These are phyloP conservation scores for Neoseiulus cucumeris DNA, from an alignment of 1,140 invertebrate genomes.

Conservation along the genomic window DNA sequence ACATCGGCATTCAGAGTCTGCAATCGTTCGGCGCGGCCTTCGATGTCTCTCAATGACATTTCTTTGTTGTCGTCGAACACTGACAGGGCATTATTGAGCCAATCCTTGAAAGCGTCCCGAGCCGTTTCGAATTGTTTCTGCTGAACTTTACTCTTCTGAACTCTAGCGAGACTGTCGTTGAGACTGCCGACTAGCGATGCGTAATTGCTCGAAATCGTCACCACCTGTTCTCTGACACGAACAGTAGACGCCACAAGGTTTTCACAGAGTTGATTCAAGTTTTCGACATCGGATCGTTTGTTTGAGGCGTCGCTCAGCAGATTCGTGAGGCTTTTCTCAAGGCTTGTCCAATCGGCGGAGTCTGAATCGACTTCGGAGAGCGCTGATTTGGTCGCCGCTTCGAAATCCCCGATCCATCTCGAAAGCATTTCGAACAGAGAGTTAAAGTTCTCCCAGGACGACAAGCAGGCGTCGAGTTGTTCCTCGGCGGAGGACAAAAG, in stretches of 20 bases:
- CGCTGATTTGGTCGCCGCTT: background rate
- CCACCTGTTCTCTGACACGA: conserved; percentile 14
- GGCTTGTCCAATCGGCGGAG: background rate
- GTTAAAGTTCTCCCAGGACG: background rate
- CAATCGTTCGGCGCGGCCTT: conserved; percentile 57
- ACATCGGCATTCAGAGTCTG: conserved; percentile 37
- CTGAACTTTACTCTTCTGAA: conserved; percentile 68
- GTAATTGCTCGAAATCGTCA: conserved; percentile 15
- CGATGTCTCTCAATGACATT: conserved; percentile 43
- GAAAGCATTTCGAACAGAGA: background rate
- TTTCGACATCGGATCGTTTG: conserved; percentile 1
- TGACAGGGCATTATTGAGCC: conserved; percentile 52
- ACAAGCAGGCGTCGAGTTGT: background rate
- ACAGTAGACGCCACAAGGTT: conserved; percentile 15
- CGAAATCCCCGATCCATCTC: background rate
- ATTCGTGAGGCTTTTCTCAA: conserved; percentile 28
- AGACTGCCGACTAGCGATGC: conserved; percentile 12
- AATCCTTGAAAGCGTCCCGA: conserved; percentile 54
- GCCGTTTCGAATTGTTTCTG: conserved; percentile 69
- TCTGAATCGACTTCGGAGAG: background rate
- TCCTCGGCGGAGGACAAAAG: background rate
- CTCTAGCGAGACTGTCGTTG: conserved; percentile 42
- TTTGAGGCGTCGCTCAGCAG: conserved; percentile 51
- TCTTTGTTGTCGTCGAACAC: conserved; percentile 58
- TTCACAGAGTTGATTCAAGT: conserved; percentile 16